Evolutionary conservation across 2,113 vertebrate species (phyloP).

Genomic region (Crotophaga sulcirostris): DNA sequence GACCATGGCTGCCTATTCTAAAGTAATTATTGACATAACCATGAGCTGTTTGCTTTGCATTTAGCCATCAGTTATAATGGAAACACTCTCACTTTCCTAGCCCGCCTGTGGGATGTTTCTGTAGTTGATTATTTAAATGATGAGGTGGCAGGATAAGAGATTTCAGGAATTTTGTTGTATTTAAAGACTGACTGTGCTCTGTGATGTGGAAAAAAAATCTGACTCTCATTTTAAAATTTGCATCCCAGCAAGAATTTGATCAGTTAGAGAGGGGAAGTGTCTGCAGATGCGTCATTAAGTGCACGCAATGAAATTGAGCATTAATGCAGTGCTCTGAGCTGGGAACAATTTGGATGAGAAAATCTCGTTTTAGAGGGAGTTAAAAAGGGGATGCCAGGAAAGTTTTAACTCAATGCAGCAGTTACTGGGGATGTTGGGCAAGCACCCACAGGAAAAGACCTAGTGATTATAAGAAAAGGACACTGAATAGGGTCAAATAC

Average conservation of each 20-base stretch:
- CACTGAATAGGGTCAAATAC: not conserved
- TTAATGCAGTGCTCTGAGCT: constrained; percentile 12
- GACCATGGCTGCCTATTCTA: constrained; percentile 6
- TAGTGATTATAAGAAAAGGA: not conserved
- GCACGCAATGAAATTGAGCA: not conserved
- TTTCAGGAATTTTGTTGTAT: constrained; percentile 16
- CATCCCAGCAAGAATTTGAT: constrained; percentile 63
- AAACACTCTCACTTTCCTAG: constrained; percentile 50
- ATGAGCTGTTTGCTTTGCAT: constrained; percentile 51
- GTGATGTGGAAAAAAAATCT: constrained; percentile 62
- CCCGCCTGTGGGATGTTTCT: constrained; percentile 37
- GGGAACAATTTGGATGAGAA: not conserved
- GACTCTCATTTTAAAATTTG: constrained; percentile 40
- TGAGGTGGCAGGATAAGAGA: constrained; percentile 39
- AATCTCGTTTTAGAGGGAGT: not conserved
- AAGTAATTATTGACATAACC: constrained; percentile 65
- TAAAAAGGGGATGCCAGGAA: not conserved
- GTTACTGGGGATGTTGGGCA: not conserved
- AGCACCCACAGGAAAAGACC: not conserved
- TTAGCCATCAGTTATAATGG: constrained; percentile 49
- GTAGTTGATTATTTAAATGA: constrained; percentile 65
- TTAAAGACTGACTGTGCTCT: constrained; percentile 54
- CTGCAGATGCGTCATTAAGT: constrained; percentile 66
- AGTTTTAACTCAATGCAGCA: constrained; percentile 6
- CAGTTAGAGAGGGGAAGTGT: constrained; percentile 31